Base-by-base conservation (phyloP, 2,113 vertebrate genomes). In the Monarcha castaneiventris region DNA sequence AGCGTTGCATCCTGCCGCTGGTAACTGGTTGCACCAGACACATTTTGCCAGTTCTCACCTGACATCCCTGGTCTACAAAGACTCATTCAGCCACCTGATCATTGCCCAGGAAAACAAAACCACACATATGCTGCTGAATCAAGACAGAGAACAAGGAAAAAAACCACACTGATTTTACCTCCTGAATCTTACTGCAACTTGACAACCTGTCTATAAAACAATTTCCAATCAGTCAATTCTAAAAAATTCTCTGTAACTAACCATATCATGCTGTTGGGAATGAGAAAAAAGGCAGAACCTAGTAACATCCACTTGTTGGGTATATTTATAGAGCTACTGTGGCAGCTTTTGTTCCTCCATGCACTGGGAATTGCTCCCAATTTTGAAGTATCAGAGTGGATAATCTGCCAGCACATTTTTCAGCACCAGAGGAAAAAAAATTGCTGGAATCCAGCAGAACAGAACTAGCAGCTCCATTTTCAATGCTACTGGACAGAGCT, bases 261-360 rank as follows among this genome's bases (percentile, higher is more conserved):
- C 16, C 25, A 54, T 10, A 68, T 35, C 27, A 62, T 25, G 23
- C 30, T 54, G 30, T 7, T 4, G 0, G 25, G 32, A 56, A 63
- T 5, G 32, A 81, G 37, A 64, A 74, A 75, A 89, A 88, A 87
- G 22, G 48, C 63, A 85, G 37, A 56, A 89, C 3, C 6, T 27
- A 51, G 12, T 6, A 62, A 64, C 33, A 88, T 37, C 68, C 68
- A 94, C 92, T 93, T 96, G 85, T 89, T 95, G 88, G 75, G 73
- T 86, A 2, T 86, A 91, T 94, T 96, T 86, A 89, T 82, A 91
- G 81, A 69, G 35, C 46, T 20, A 41, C 58, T 39, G 39, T 89
- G 46, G 85, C 54, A 96, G 80, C 66, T 95, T 93, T 85, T 88
- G 41, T 67, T 93, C 55, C 49, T 69, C 4, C 0, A 30, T 69